Base-by-base conservation (phyloP, 2,797 vertebrate species). In the Phataginus tricuspis region DNA sequence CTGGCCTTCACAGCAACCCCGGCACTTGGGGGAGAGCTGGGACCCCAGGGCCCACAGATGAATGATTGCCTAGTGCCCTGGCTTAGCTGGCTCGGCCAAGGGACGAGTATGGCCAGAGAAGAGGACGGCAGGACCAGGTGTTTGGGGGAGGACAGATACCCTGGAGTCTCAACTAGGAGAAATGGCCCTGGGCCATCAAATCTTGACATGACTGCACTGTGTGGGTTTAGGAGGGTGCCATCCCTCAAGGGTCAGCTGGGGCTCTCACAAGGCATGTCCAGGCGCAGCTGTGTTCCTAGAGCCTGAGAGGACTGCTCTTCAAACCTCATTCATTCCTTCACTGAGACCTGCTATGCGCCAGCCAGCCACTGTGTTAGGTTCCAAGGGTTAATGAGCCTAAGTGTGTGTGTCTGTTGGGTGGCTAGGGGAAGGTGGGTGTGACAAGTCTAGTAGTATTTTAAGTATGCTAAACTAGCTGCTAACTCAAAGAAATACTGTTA, bases 21-120 rank as follows among this genome's bases (percentile, higher is more conserved):
- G 4, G 0, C 10, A 69, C 69, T 72, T 8, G 1, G 0, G 0
- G 37, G 7, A 51, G 34, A 57, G 34, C 11, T 19, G 5, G 2
- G 0, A 15, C 53, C 55, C 51, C 37, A n/a, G 19, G 12, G 13
- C 16, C 15, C 21, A 0, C 0, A 0, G 34, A 51, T 14, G 6
- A 51, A 93, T 68, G 18, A 14, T 66, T 63, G 64, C 19, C 25
- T 78, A n/a, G 5, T 37, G 31, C 45, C 88, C 18, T 57, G 59
- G 16, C 31, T 69, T 10, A 42, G 0, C 0, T 8, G 53, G 13
- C 74, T 61, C 1, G 2, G 29, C 53, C 12, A 18, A 1, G 0
- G 5, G 21, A 34, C 29, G 75, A 78, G 61, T 27, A 68, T 49
- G 57, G 45, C n/a, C 71, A 72, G 21, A 1, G 19, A 61, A 25